Conservation (phyloP, 2,888 invertebrate genomes). For the Cheilosia impressa region DNA sequence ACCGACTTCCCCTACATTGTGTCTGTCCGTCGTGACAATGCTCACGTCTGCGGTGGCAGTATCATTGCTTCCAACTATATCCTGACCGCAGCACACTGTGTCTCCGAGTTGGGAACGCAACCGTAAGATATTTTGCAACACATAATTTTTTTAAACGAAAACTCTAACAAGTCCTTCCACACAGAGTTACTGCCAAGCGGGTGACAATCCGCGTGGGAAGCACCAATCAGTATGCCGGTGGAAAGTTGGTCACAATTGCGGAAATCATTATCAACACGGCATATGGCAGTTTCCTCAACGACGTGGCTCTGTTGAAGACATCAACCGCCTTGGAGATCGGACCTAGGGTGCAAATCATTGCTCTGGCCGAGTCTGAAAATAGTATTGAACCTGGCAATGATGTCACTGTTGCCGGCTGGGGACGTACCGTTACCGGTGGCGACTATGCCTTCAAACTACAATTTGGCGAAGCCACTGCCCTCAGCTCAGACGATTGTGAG, state of each 20-base stretch:
- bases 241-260: slow-evolving; percentile 76
- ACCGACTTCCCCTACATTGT: slow-evolving; percentile 80
- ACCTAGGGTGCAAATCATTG: slow-evolving; percentile 76
- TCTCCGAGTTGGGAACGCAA: slow-evolving; percentile 55
- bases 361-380: slow-evolving; percentile 66
- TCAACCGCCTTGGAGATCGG: slow-evolving; percentile 72
- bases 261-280: slow-evolving; percentile 76
- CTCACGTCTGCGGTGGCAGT: slow-evolving; percentile 80
- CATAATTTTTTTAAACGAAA: background rate
- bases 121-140: slow-evolving; percentile 76
- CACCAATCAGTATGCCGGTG: slow-evolving; percentile 79
- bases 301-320: slow-evolving; percentile 79
- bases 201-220: slow-evolving; percentile 79
- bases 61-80: slow-evolving; percentile 77
- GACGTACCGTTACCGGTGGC: slow-evolving; percentile 76
- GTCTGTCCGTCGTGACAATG: slow-evolving; percentile 80
- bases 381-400: slow-evolving; percentile 72
- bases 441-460: slow-evolving; percentile 76
- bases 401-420: slow-evolving; percentile 80
- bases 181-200: slow-evolving; percentile 15
- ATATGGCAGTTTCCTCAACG: slow-evolving; percentile 77
- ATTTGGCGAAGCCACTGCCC: slow-evolving; percentile 72
- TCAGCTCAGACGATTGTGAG: slow-evolving; percentile 56
- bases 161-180: slow-evolving; percentile 28
- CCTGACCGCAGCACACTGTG: slow-evolving; percentile 82